These are phyloP conservation scores for Lacerta viridis DNA, from an alignment of 2,797 vertebrate species.

Conservation along the genomic window DNA sequence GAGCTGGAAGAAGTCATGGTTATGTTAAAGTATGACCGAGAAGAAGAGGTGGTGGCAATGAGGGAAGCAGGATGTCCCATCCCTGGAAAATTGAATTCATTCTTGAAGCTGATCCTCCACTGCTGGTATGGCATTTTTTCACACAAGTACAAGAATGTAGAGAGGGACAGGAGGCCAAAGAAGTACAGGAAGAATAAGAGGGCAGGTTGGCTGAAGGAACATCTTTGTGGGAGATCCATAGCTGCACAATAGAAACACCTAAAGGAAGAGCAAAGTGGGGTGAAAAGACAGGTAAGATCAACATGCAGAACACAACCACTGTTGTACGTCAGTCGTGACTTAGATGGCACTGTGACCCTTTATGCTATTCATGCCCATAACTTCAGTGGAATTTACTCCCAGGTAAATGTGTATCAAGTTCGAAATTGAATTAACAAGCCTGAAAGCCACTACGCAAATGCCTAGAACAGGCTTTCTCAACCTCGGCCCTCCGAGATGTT, in stretches of 20 bases:
- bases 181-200: background rate
- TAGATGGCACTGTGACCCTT: background rate
- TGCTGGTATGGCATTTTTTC: accelerated
- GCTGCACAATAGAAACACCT: background rate
- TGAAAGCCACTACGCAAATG: background rate
- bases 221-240: background rate
- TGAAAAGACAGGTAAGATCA: background rate
- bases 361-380: background rate
- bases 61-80: accelerated
- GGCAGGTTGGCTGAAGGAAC: background rate
- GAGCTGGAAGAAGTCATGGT: no score
- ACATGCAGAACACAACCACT: background rate
- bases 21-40: no score
- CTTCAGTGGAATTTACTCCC: background rate
- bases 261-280: background rate
- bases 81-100: accelerated
- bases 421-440: background rate
- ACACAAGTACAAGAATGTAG: background rate
- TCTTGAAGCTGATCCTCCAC: accelerated
- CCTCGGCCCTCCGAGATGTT: no score
- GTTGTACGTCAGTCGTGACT: background rate
- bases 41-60: accelerated
- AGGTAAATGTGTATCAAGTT: background rate
- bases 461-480: no score
- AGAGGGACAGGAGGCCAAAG: slow-evolving; percentile 6